Evolutionary conservation across 2,113 vertebrate genomes (phyloP).

Genomic region (Neogobius melanostomus): DNA sequence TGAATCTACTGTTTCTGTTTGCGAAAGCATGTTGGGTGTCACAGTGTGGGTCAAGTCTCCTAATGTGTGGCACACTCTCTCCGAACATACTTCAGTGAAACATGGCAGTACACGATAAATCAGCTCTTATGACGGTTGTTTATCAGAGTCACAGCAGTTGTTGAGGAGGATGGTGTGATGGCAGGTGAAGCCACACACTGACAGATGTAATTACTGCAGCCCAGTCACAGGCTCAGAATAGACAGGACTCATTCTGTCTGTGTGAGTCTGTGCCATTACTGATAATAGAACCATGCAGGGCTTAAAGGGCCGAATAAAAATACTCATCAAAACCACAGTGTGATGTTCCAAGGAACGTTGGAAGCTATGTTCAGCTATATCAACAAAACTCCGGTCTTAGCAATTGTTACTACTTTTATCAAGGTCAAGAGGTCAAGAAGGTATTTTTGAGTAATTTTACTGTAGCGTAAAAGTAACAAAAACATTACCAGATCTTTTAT

Average conservation of each 20-base stretch:
- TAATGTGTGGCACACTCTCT: not conserved
- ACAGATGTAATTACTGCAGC: constrained; percentile 15
- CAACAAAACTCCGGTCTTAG: not conserved
- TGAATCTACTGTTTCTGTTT: not conserved
- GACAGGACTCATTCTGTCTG: constrained; percentile 16
- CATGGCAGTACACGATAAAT: not conserved
- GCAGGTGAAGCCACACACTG: constrained; percentile 10
- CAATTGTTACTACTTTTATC: too few species aligned
- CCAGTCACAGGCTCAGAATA: constrained; percentile 37
- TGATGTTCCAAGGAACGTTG: not conserved
- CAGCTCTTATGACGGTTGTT: not conserved
- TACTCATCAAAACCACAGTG: not conserved
- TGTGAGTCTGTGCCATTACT: constrained; percentile 23
- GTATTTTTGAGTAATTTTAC: too few species aligned
- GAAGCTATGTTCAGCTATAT: not conserved
- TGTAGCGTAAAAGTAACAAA: too few species aligned
- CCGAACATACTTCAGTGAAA: not conserved
- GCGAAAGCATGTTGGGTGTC: not conserved
- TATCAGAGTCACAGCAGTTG: constrained; percentile 2
- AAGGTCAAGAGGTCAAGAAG: too few species aligned
- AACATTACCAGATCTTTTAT: too few species aligned
- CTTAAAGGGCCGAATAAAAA: constrained; percentile 9
- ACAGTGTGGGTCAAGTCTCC: not conserved
- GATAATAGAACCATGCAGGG: constrained; percentile 18
- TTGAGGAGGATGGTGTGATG: not conserved